Evolutionary conservation across 2,113 vertebrate genomes (phyloP), one percentile per base, ranked within the genome.

Genomic region (Theropithecus gelada): DNA sequence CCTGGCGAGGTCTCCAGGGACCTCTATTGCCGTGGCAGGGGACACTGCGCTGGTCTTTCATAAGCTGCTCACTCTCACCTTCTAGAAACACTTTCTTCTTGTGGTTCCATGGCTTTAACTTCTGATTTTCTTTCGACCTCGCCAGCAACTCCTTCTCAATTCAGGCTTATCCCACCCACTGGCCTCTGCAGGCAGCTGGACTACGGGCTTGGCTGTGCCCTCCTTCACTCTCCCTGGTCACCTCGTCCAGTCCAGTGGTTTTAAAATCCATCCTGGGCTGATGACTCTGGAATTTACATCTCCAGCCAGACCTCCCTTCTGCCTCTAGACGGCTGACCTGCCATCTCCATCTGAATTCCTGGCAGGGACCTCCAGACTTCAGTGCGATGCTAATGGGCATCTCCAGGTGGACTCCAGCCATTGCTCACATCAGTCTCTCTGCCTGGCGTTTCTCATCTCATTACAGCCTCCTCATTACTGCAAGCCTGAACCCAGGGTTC

Each of bases 21-120:
- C 32, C 32, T n/a, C 32, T 30, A 6, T 0, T 1, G 0, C 18
- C 0, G 0, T 14, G 14, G 32, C 25, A 35, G 78, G 22, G 18
- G 22, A 22, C 59, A 57, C 23, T 12, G 48, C 30, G 59, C 35
- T 70, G 27, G 20, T 50, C 78, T 35, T 22, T 89, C 45, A 40
- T 25, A 83, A 78, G 68, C 8, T 48, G 73, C 17, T 50, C 73
- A 5, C 20, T 2, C 5, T 35, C 18, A 16, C 55, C 25, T 35
- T 88, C 68, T 20, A 50, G 38, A 89, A 93, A 40, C 23, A 59
- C 50, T 22, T 32, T 70, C 61, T 43, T 79, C 72, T 40, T 11
- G 23, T 32, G 30, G n/a, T 40, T 73, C n/a, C 70, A 38, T 40
- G 70, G 70, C 20, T 43, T 73, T 32, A 35, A n/a, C 25, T 32